Conservation (phyloP, 2,797 vertebrate genomes). For the Myripristis murdjan region DNA sequence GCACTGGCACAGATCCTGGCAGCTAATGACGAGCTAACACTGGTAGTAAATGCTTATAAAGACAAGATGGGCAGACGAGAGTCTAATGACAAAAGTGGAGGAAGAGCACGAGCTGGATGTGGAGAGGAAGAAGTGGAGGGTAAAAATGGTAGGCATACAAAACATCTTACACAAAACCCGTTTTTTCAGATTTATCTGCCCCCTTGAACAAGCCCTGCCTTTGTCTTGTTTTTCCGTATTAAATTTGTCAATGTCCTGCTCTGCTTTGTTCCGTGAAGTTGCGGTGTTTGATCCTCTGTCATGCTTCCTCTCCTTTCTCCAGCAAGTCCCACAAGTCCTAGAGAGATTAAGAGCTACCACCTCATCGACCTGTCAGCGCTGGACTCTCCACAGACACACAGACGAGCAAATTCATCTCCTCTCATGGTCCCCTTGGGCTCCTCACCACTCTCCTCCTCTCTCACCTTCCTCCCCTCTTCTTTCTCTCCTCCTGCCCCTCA, state of each 20-base stretch:
- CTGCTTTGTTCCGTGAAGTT: background rate
- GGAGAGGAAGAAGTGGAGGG: slow-evolving; percentile 41
- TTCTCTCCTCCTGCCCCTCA: background rate
- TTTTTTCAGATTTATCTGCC: background rate
- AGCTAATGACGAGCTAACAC: slow-evolving; percentile 88
- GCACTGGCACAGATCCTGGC: slow-evolving; percentile 89
- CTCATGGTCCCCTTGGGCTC: slow-evolving; percentile 7
- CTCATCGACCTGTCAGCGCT: slow-evolving; percentile 89
- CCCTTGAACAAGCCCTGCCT: slow-evolving; percentile 2
- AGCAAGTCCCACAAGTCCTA: slow-evolving; percentile 63
- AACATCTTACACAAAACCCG: background rate
- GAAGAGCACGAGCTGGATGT: slow-evolving; percentile 44
- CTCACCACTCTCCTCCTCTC: slow-evolving; percentile 25
- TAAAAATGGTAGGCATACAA: slow-evolving; percentile 40
- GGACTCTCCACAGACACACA: slow-evolving; percentile 65
- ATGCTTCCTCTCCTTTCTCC: slow-evolving; percentile 25
- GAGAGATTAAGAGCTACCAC: slow-evolving; percentile 83
- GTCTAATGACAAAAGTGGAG: slow-evolving; percentile 25
- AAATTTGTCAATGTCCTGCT: background rate
- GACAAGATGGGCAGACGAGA: slow-evolving; percentile 53
- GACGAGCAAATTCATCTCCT: slow-evolving; percentile 42
- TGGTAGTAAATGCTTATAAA: slow-evolving; percentile 83
- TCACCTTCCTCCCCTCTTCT: background rate
- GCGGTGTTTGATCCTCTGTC: slow-evolving; percentile 4
- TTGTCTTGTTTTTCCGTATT: background rate